A percentile compares a stretch with the other conserved stretches of the same genome.
phyloP scores from a whole-genome alignment of 2,888 invertebrate genomes.

The Cerceris ruficornis region DNA sequence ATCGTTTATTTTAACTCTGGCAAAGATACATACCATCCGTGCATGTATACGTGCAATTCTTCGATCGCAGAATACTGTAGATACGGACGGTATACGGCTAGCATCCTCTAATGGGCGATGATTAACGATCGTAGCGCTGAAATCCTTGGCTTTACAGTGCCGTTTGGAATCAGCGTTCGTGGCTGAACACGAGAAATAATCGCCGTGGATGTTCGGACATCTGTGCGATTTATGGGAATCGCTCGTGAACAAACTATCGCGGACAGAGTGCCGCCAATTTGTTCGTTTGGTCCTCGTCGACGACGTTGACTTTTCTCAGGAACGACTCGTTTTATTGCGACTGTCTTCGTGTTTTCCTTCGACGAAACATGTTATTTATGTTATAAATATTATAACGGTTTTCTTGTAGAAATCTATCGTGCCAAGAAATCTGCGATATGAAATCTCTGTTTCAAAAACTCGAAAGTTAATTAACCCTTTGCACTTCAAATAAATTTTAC shows the following conservation, averaged over 20 bases:
- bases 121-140: conserved; percentile 36
- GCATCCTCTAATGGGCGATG: conserved; percentile 21
- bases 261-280: background rate
- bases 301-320: background rate
- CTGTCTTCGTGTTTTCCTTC: too few species aligned
- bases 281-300: background rate
- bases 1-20: conserved; percentile 12
- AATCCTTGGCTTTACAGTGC: conserved; percentile 35
- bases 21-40: too few species aligned
- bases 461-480: too few species aligned
- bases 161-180: conserved; percentile 20
- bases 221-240: conserved; percentile 25
- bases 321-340: background rate
- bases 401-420: too few species aligned
- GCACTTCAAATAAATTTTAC: too few species aligned
- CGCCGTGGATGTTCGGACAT: conserved; percentile 1
- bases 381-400: too few species aligned
- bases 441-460: too few species aligned
- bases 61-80: conserved; percentile 9
- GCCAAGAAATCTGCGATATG: too few species aligned
- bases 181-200: conserved; percentile 5
- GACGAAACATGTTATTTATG: too few species aligned
- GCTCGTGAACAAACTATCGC: conserved; percentile 8
- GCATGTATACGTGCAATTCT: background rate
- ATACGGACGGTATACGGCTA: background rate